phyloP scores from a whole-genome alignment of 2,113 vertebrate genomes.

The Helogale parvula region DNA sequence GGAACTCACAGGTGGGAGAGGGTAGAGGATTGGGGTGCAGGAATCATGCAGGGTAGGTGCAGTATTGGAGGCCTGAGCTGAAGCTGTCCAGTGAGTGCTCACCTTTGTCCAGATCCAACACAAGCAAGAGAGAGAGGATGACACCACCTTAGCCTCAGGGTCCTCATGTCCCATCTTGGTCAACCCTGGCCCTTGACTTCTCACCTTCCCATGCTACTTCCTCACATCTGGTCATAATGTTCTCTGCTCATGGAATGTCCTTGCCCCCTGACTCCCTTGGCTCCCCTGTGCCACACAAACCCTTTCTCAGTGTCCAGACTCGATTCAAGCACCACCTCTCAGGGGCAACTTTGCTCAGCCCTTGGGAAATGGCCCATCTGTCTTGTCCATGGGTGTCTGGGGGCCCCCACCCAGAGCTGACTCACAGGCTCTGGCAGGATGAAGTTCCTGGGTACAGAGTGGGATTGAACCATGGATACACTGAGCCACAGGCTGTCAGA shows the following conservation, averaged over 20 bases:
- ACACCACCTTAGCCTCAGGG: accelerated
- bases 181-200: too few relatives aligned
- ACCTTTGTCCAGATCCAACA: not conserved
- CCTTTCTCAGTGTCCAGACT: not conserved
- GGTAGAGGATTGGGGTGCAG: accelerated
- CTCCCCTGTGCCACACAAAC: not conserved
- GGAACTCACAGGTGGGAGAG: not conserved
- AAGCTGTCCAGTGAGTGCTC: not conserved
- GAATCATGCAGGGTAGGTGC: not conserved
- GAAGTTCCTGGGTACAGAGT: not conserved
- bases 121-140: not conserved
- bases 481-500: not conserved
- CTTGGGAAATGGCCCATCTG: not conserved
- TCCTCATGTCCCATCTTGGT: not conserved
- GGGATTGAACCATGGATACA: not conserved
- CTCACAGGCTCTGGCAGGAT: not conserved
- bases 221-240: too few relatives aligned
- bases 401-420: too few relatives aligned
- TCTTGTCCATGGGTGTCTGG: not conserved
- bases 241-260: not conserved
- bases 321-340: not conserved
- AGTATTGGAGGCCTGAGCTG: not conserved
- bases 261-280: too few relatives aligned
- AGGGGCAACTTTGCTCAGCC: not conserved
- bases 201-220: too few relatives aligned